Evolutionary conservation across 2,113 vertebrate genomes (phyloP), one percentile per base, ranked within the genome.

Genomic region (Oncorhynchus masou): DNA sequence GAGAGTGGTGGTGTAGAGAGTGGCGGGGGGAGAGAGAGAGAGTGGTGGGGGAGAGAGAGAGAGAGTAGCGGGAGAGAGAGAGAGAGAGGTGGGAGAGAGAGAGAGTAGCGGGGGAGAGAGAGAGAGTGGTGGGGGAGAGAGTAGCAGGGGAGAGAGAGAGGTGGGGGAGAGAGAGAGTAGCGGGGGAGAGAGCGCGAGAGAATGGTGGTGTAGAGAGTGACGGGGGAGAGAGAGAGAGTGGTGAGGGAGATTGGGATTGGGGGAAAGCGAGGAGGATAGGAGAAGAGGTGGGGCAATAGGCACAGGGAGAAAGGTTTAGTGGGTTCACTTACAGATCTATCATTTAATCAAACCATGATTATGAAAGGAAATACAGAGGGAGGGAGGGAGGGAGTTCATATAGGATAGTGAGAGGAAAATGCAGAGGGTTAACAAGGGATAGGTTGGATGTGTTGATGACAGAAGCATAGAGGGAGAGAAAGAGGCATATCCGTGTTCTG

Each of bases 241-340:
- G 19, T 31, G 25, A 12, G 25, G n/a, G 4, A 7, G 51, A 13
- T 1, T 57, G 22, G 25, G 7, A 25, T 12, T 39, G 62, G 4
- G 39, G 24, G 54, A 62, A 34, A 64, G n/a, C 6, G 9, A 25
- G 11, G 20, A 8, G 16, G 19, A 39, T 31, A 39, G 16, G 12
- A 22, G 72, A 48, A 20, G 60, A 39, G 45, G 29, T 31, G 24
- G 19, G 11, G 65, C 3, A 22, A 51, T 6, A 34, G 34, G 34
- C 34, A 34, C 6, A 7, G 5, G 34, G 34, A 34, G 34, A 34
- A 34, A 31, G 74, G 54, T 62, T 60, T 34, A 27, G 49, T 24
- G 34, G n/a, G 67, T 51, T 70, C 74, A 48, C 54, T 62, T 45
- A 48, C 74, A 70, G 71, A 73, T 73, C 25, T 73, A 29, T 62